A percentile compares a stretch with the other conserved stretches of the same genome.
phyloP scores from a whole-genome alignment of 2,888 invertebrate species.

The Hyppa rectilinea region DNA sequence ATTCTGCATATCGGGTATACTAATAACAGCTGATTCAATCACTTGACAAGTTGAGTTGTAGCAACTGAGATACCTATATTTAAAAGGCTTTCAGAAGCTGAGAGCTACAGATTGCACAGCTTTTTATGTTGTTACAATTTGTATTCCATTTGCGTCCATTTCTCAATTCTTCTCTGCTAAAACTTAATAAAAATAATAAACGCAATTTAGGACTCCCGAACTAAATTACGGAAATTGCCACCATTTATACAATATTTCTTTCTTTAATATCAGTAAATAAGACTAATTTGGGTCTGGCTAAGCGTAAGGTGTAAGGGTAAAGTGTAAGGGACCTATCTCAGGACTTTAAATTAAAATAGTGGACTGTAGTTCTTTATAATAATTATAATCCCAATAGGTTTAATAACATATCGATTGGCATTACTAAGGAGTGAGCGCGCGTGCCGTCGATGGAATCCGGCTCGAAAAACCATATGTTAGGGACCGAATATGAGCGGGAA shows the following conservation, averaged over 20 bases:
- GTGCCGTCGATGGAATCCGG: no score
- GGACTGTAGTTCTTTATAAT: no score
- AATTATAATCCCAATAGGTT: no score
- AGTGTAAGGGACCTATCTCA: no score
- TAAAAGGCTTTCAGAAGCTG: not conserved
- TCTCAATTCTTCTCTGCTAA: not conserved
- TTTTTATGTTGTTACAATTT: slow-evolving; percentile 7
- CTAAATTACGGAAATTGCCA: slow-evolving; percentile 2
- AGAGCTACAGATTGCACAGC: not conserved
- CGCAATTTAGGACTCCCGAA: slow-evolving; percentile 6
- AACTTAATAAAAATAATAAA: slow-evolving; percentile 6
- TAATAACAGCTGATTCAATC: not conserved
- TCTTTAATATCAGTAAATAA: slow-evolving; percentile 5
- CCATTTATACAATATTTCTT: slow-evolving; percentile 19
- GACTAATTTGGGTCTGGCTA: slow-evolving; percentile 4
- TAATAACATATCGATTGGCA: no score
- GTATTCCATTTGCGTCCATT: slow-evolving; percentile 11
- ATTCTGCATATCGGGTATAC: no score
- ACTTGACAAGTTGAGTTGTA: not conserved
- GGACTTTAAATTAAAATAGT: no score
- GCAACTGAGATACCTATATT: not conserved
- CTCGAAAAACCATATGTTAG: no score
- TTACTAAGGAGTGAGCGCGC: no score
- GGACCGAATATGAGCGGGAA: not conserved
- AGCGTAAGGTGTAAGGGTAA: no score